phyloP scores from a whole-genome alignment of 2,113 vertebrate genomes.

The Collichthys lucidus region DNA sequence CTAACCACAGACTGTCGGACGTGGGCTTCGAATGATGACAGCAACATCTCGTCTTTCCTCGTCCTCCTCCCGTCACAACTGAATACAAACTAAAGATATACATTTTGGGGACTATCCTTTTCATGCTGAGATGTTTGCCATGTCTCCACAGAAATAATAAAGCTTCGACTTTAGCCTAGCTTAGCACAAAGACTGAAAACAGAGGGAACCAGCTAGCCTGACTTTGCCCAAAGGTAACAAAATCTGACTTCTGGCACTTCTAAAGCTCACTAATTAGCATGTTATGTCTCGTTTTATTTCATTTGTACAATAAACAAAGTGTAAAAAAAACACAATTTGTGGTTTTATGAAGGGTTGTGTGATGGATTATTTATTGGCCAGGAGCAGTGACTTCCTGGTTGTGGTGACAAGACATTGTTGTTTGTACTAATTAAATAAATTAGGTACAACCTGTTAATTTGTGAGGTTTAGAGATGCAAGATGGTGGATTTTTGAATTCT shows the following conservation, averaged over 20 bases:
- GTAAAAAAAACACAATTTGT: background rate
- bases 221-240: background rate
- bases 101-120: background rate
- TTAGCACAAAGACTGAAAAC: too few species aligned
- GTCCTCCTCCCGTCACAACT: constrained; percentile 15
- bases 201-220: too few species aligned
- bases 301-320: constrained; percentile 1
- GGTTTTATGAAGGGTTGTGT: background rate
- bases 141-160: background rate
- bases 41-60: constrained; percentile 31
- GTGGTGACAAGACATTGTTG: background rate
- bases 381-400: background rate
- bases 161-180: background rate
- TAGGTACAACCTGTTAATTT: background rate
- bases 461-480: background rate
- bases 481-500: background rate
- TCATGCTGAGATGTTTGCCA: background rate
- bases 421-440: background rate
- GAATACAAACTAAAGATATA: constrained; percentile 45
- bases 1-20: constrained; percentile 24
- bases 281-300: background rate
- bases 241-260: background rate
- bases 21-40: constrained; percentile 39
- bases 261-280: too few species aligned
- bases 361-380: background rate